These are phyloP conservation scores for Lasioglossum vierecki DNA, from an alignment of 2,888 invertebrate genomes.

Conservation along the genomic window DNA sequence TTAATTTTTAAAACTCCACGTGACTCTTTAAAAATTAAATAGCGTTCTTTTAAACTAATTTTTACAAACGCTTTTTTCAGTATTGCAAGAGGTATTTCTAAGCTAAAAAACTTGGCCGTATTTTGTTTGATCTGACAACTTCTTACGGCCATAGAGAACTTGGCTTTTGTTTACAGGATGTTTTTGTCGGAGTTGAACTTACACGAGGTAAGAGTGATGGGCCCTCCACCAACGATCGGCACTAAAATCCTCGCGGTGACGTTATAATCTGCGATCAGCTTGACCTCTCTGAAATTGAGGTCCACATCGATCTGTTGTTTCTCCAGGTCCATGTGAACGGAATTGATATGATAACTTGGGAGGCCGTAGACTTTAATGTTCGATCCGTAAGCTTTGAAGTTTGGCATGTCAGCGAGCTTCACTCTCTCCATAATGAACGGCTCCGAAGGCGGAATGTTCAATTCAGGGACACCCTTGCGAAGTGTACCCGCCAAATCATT, in stretches of 20 bases:
- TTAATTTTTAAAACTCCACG: no score
- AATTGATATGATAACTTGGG: slow-evolving; percentile 55
- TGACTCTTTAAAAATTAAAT: no score
- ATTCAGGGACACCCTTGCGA: slow-evolving; percentile 76
- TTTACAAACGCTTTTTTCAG: no score
- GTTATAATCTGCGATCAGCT: slow-evolving; percentile 73
- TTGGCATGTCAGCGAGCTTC: slow-evolving; percentile 67
- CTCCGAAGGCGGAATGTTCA: slow-evolving; percentile 76
- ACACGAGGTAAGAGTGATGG: slow-evolving; percentile 73
- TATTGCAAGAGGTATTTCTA: no score
- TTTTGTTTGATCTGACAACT: no score
- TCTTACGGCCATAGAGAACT: no score
- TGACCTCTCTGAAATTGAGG: slow-evolving; percentile 56
- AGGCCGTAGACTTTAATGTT: slow-evolving; percentile 75
- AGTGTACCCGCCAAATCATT: slow-evolving; percentile 62
- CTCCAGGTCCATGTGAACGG: slow-evolving; percentile 66
- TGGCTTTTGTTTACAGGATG: no score
- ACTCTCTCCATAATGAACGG: slow-evolving; percentile 74
- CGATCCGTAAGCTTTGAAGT: slow-evolving; percentile 70
- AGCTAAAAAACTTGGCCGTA: no score
- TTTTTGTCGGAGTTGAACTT: background rate
- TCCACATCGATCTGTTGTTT: slow-evolving; percentile 62
- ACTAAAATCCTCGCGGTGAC: slow-evolving; percentile 76
- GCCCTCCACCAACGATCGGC: slow-evolving; percentile 74
- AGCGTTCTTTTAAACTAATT: no score